phyloP scores from a whole-genome alignment of 1,140 invertebrate genomes.

The Bombus fervidus region DNA sequence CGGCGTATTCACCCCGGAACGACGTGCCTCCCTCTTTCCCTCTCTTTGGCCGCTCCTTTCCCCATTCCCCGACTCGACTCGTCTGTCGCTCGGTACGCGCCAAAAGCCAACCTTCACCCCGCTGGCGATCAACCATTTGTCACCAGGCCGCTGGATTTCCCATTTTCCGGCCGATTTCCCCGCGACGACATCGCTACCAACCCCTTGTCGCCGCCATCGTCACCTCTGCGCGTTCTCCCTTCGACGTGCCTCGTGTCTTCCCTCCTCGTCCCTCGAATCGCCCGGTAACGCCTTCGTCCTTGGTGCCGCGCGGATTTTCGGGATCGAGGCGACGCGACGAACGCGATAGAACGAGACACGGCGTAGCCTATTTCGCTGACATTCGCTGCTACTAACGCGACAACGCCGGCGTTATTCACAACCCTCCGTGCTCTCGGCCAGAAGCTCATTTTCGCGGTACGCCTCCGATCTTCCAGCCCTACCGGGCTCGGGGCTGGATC shows the following conservation, averaged over 20 bases:
- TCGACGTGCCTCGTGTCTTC: background rate
- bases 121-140: constrained; percentile 77
- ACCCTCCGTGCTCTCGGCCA: constrained; percentile 32
- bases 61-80: background rate
- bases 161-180: constrained; percentile 82
- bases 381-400: constrained; percentile 21
- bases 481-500: constrained; percentile 47
- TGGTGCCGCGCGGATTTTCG: constrained; percentile 17
- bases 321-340: background rate
- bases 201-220: constrained; percentile 16
- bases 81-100: constrained; percentile 28
- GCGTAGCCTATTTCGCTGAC: constrained; percentile 35
- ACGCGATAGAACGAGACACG: constrained; percentile 45
- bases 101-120: constrained; percentile 54
- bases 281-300: constrained; percentile 20
- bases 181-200: constrained; percentile 63
- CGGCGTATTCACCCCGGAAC: constrained; percentile 42
- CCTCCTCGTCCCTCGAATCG: constrained; percentile 7
- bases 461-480: constrained; percentile 4
- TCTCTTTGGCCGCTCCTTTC: background rate
- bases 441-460: constrained; percentile 75
- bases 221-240: constrained; percentile 1
- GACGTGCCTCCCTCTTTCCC: constrained; percentile 7
- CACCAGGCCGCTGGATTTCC: constrained; percentile 80
- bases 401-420: background rate